phyloP scores from a whole-genome alignment of 2,113 vertebrate species.

The Chelonoidis abingdonii region DNA sequence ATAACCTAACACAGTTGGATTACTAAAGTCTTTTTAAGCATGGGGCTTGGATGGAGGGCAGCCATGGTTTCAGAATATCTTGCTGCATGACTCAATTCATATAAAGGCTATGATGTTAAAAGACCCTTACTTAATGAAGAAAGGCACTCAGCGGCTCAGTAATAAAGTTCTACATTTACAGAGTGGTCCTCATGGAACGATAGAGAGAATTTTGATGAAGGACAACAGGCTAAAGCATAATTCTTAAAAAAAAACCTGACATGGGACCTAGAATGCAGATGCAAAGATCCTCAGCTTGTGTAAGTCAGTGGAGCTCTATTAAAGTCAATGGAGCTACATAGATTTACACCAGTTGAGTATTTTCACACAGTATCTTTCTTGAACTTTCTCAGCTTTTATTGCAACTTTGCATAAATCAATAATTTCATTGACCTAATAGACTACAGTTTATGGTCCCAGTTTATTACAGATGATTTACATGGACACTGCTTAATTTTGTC shows the following conservation, averaged over 20 bases:
- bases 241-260: neutral
- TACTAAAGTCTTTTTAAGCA: slow-evolving; percentile 25
- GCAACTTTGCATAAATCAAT: slow-evolving; percentile 51
- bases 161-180: neutral
- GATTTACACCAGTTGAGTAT: neutral
- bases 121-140: slow-evolving; percentile 58
- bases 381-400: slow-evolving; percentile 51
- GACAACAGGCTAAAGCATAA: neutral
- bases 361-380: slow-evolving; percentile 9
- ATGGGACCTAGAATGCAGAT: neutral
- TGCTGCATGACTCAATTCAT: slow-evolving; percentile 11
- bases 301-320: neutral
- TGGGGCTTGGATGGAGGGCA: neutral
- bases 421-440: slow-evolving; percentile 53
- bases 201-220: neutral
- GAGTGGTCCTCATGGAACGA: neutral
- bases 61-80: slow-evolving; percentile 33
- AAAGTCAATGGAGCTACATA: neutral
- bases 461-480: slow-evolving; percentile 16
- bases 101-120: slow-evolving; percentile 26
- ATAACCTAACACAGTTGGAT: neutral
- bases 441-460: slow-evolving; percentile 15
- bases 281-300: neutral
- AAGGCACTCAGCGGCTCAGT: slow-evolving; percentile 32
- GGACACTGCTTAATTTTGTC: neutral